A percentile compares a stretch with the other conserved stretches of the same genome.
phyloP scores from a whole-genome alignment of 2,113 vertebrate genomes.

The Brevimyrus niger region DNA sequence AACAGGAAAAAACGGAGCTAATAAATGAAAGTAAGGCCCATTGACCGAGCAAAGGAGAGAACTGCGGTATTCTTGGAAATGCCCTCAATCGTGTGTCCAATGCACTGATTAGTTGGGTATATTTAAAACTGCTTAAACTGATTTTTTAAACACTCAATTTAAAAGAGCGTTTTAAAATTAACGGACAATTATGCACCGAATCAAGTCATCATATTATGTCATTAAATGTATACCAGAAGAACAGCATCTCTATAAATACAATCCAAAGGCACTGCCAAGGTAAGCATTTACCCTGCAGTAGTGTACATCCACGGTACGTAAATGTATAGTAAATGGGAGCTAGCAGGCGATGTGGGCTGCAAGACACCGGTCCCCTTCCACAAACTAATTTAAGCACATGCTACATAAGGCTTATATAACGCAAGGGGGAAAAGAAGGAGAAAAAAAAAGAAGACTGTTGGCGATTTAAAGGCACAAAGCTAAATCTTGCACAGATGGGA shows the following conservation, averaged over 20 bases:
- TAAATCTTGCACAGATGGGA: neutral
- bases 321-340: neutral
- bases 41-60: neutral
- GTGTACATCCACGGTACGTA: neutral
- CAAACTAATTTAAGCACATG: neutral
- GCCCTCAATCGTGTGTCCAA: neutral
- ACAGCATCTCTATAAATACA: neutral
- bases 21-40: neutral
- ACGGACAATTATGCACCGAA: neutral
- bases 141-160: constrained; percentile 1
- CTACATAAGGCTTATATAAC: neutral
- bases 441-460: neutral
- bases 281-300: neutral
- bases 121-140: neutral
- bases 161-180: neutral
- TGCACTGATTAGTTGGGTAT: neutral
- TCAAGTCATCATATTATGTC: neutral
- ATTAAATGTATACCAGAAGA: neutral
- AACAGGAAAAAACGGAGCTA: neutral
- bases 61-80: neutral
- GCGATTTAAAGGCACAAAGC: neutral
- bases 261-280: neutral
- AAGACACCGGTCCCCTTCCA: neutral
- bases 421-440: neutral
- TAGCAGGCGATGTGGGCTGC: neutral